Evolutionary conservation across 2,113 vertebrate species (phyloP).

Genomic region (Rynchops niger): DNA sequence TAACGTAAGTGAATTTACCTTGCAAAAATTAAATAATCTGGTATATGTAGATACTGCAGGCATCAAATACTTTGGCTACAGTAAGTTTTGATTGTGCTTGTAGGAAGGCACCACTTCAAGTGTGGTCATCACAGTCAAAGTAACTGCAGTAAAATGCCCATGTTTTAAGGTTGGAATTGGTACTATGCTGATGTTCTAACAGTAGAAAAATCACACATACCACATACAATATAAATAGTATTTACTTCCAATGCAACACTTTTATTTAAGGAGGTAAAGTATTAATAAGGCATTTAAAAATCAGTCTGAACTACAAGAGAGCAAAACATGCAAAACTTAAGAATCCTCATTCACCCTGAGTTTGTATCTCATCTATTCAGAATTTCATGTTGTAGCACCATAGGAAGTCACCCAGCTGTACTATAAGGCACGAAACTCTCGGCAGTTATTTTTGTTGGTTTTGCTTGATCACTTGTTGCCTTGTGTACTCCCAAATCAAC

Average conservation of each 20-base stretch:
- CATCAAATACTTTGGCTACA: not conserved
- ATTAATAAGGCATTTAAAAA: constrained; percentile 73
- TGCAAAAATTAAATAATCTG: not conserved
- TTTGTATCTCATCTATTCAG: not conserved
- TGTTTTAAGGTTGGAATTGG: not conserved
- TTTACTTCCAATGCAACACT: constrained; percentile 56
- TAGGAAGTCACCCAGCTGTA: not conserved
- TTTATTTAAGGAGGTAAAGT: constrained; percentile 22
- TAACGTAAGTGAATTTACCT: not conserved
- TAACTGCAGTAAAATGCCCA: not conserved
- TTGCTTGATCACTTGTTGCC: constrained; percentile 79
- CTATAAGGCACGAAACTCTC: not conserved
- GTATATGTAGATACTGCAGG: not conserved
- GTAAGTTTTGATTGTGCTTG: not conserved
- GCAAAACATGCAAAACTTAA: constrained; percentile 40
- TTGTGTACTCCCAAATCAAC: constrained; percentile 94
- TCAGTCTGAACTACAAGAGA: not conserved
- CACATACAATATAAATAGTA: not conserved
- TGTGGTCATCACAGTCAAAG: not conserved
- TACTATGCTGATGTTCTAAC: not conserved
- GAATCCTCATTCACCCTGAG: not conserved
- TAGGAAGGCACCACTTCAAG: not conserved
- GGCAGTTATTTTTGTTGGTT: not conserved
- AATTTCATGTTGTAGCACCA: constrained; percentile 16
- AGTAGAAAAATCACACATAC: not conserved